Conservation (phyloP, 2,113 vertebrate species). For the Bos javanicus region DNA sequence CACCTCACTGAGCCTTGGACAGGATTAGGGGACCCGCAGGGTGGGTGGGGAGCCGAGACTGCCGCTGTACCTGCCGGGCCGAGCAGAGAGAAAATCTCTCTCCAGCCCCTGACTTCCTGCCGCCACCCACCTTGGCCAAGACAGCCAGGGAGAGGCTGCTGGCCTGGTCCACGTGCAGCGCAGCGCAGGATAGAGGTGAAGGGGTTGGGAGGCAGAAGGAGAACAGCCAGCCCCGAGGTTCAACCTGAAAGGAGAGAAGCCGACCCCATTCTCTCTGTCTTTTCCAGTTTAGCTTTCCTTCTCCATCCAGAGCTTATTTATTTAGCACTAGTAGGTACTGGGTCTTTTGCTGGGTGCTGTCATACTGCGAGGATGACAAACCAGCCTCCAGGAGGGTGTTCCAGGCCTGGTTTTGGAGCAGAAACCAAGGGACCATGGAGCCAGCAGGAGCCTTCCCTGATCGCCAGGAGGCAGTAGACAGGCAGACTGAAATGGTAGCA, state of each 20-base stretch:
- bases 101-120: not conserved
- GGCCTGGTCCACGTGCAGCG: rapidly evolving
- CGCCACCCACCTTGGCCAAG: not conserved
- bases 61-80: not conserved
- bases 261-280: not conserved
- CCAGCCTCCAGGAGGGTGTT: not conserved
- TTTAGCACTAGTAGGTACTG: not conserved
- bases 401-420: not conserved
- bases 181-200: not conserved
- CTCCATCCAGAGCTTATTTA: not conserved
- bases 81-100: not conserved
- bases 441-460: not conserved
- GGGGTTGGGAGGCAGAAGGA: not conserved
- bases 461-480: rapidly evolving
- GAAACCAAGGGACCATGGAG: not conserved
- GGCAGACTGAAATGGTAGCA: not conserved
- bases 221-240: not conserved
- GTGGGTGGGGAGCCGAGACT: not conserved
- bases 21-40: not conserved
- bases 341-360: not conserved
- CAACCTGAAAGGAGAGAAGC: not conserved
- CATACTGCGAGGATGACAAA: not conserved
- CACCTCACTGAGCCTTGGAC: rapidly evolving
- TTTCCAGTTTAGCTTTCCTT: not conserved
- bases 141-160: not conserved